Base-by-base conservation (phyloP, 1,140 invertebrate species). In the Ditylenchus dipsaci region DNA sequence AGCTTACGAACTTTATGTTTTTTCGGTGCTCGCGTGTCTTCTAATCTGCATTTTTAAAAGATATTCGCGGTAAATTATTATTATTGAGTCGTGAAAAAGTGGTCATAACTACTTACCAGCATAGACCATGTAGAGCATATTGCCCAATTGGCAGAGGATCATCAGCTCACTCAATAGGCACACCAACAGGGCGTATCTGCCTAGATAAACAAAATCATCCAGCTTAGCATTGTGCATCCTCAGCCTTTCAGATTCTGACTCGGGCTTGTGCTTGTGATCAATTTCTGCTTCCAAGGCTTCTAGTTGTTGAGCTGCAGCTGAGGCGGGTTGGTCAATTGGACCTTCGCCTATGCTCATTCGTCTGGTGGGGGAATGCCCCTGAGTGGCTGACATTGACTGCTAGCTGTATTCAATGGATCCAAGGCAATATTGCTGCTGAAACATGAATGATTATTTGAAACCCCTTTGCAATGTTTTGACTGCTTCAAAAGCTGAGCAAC, bases 91-190 rank as follows among this genome's bases (percentile, higher is more conserved):
- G 15, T 47, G 15, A 47, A 21, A 15, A 47, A 47, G 21, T 47
- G 15, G 45, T 47, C 15, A 47, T 47, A 21, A 15, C 21, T 21
- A 56, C 53, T 56, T 9, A 56, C 59, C 68, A 33, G 68, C 68
- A 69, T 67, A 70, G 19, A 59, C 60, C 68, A 70, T 70, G 42
- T 70, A 70, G 21, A 70, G 56, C 68, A 70, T 70, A 45, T 70
- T 70, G 66, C 68, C 19, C 19, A 70, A 38, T 58, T 70, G 68
- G 29, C 29, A 65, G 11, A 70, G 27, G 38, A 70, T 70, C 21
- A 70, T 38, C 38, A 70, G 45, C 47, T 70, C 63, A 21, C 63
- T 49, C 26, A 70, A 58, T 3, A 70, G 11, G 19, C 68, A 70
- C 5, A 70, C 63, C 23, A 70, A 27, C 29, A 68, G 56, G 1